These are phyloP conservation scores for Laspeyria flexula DNA, from an alignment of 2,888 invertebrate genomes.

Conservation along the genomic window DNA sequence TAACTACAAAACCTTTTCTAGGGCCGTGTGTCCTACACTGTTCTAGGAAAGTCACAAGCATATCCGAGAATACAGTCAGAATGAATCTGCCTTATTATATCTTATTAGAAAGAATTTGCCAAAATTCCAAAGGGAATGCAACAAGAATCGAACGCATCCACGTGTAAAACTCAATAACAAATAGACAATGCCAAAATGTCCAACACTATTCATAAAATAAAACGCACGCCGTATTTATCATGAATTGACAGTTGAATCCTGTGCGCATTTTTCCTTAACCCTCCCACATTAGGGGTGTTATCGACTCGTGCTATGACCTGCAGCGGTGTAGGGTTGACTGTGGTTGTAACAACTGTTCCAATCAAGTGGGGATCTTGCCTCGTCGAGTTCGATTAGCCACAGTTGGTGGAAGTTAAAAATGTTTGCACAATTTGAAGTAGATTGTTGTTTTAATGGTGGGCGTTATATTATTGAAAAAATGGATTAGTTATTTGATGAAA, in stretches of 20 bases:
- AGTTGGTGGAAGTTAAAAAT: slow-evolving; percentile 20
- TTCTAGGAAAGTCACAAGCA: too few relatives aligned
- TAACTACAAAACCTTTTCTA: too few relatives aligned
- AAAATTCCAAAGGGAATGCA: too few relatives aligned
- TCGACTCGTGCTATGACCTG: slow-evolving; percentile 55
- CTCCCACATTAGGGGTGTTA: slow-evolving; percentile 48
- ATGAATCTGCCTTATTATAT: too few relatives aligned
- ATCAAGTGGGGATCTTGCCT: slow-evolving; percentile 36
- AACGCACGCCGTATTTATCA: slow-evolving; percentile 4
- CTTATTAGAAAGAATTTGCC: too few relatives aligned
- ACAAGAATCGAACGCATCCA: too few relatives aligned
- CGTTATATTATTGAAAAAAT: background rate
- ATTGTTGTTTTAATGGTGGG: background rate
- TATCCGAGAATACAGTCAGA: too few relatives aligned
- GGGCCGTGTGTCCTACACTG: too few relatives aligned
- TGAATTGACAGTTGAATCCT: slow-evolving; percentile 10
- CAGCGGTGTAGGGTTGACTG: slow-evolving; percentile 49
- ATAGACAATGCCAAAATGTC: background rate
- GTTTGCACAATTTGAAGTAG: slow-evolving; percentile 15
- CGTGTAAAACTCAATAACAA: too few relatives aligned
- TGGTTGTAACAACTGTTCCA: slow-evolving; percentile 51
- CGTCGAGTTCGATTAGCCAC: slow-evolving; percentile 25
- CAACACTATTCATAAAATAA: background rate
- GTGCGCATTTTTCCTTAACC: slow-evolving; percentile 28
- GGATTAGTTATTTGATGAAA: too few relatives aligned